Evolutionary conservation across 2,113 vertebrate species (phyloP), one percentile per base, ranked within the genome.

Genomic region (Phylloscopus trochilus): DNA sequence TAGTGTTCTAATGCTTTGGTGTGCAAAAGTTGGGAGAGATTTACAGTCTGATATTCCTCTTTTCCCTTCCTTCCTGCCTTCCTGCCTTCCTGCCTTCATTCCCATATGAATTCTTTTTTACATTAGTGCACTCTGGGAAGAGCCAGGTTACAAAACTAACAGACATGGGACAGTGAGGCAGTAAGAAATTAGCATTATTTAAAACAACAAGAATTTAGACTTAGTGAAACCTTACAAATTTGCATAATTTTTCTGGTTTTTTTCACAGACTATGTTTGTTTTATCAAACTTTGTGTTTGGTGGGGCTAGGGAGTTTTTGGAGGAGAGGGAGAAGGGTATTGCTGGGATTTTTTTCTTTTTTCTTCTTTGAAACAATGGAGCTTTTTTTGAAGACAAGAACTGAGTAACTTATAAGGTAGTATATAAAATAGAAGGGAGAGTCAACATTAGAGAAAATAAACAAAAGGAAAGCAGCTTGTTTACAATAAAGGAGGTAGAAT

Each of bases 211-310:
- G 43, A 51, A 64, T 70, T 86, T 52, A 47, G 59, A 41, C 15
- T 51, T 60, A n/a, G 15, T 19, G 37, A 37, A 90, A 20, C 39
- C 46, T 39, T 81, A 28, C n/a, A 89, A 67, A 66, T 47, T 51
- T 0, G 0, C 1, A 1, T 33, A 0, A 37, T 75, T 80, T n/a
- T 84, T 77, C n/a, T 67, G 22, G n/a, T n/a, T 74, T 6, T 52
- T 28, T 67, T 62, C 31, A 70, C 15, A 58, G 75, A 33, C 15
- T 27, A 4, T 55, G 26, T 44, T 70, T 91, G 27, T 77, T 33
- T 60, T 51, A 73, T 46, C 33, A 87, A 67, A 68, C 0, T 0
- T 46, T 23, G 2, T 41, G 2, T 59, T 44, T 60, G 22, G 4
- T 55, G 21, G 21, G 28, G 7, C 17, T 47, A 43, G 37, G 4